Evolutionary conservation across 2,888 invertebrate species (phyloP), one percentile per base, ranked within the genome.

Genomic region (Cylindroiulus punctatus): DNA sequence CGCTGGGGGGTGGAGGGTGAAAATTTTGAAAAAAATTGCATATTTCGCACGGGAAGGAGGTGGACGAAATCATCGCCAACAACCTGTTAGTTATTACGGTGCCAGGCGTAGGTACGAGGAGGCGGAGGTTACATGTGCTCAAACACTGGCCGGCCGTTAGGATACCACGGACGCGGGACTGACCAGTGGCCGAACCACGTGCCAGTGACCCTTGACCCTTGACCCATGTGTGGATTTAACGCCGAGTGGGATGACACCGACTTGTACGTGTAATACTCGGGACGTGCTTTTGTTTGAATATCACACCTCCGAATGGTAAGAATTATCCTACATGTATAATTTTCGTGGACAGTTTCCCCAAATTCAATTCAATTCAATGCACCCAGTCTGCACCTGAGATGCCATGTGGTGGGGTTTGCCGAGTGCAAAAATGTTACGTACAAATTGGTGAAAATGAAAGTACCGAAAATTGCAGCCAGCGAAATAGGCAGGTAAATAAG

Each of bases 71-170:
- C 52, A 52, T 52, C 52, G 52, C 19, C 52, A 52, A 57, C 57
- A 57, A 57, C 57, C 57, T 57, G 57, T 57, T 57, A 57, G 57
- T 57, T 57, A 57, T 22, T 57, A 57, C 57, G 57, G 57, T 57
- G 57, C 57, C 57, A n/a, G 22, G 22, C n/a, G 22, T 22, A 22
- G 57, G 57, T 5, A 57, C 57, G 57, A 57, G 57, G 57, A 36
- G 36, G 36, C 17, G 52, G 52, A 44, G 44, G 44, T 44, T 57
- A 22, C 22, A 52, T 52, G 44, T 44, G 57, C 57, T n/a, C 52
- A 17, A 52, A 52, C 57, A 10, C 57, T n/a, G 57, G 57, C 22
- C 22, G 57, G 57, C 57, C 57, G 57, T 57, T 57, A 57, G 57
- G 57, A 57, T 57, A 57, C 19, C 17, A 19, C 52, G 52, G 17